Evolutionary conservation across 30 jellyfish, hydroid and myxozoan genomes (phyloP).

Genomic region (Mastigias papua): DNA sequence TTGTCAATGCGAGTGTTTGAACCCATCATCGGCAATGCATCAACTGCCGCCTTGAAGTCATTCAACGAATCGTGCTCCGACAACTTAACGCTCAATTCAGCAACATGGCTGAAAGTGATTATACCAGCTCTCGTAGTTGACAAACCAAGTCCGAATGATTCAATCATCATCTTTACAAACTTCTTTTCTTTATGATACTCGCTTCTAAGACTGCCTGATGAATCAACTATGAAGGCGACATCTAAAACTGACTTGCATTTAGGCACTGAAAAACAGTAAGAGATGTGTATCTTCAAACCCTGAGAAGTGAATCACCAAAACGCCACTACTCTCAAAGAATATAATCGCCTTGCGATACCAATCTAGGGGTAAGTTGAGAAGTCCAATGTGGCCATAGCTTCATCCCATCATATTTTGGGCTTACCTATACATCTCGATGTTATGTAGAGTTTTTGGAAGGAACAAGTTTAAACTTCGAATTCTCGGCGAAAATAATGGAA

Average conservation of each 20-base stretch:
- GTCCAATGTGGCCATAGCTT: too few relatives aligned
- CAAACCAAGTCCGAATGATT: conserved; percentile 6
- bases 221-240: conserved; percentile 75
- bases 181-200: conserved; percentile 74
- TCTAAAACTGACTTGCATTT: conserved; percentile 83
- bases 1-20: conserved; percentile 66
- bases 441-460: too few relatives aligned
- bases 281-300: too few relatives aligned
- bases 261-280: conserved; percentile 49
- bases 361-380: too few relatives aligned
- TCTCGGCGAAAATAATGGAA: too few relatives aligned
- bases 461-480: too few relatives aligned
- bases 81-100: conserved; percentile 20
- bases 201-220: conserved; percentile 69
- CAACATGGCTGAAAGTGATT: conserved; percentile 54
- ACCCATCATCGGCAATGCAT: conserved; percentile 60
- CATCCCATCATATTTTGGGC: too few relatives aligned
- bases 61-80: conserved; percentile 12
- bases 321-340: too few relatives aligned
- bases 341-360: too few relatives aligned
- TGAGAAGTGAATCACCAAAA: too few relatives aligned
- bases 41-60: conserved; percentile 21
- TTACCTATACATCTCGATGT: too few relatives aligned
- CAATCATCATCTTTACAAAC: conserved; percentile 43
- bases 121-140: conserved; percentile 47